Evolutionary conservation across 2,113 vertebrate species (phyloP), one percentile per base, ranked within the genome.

Genomic region (Sinocyclocheilus maitianheensis): DNA sequence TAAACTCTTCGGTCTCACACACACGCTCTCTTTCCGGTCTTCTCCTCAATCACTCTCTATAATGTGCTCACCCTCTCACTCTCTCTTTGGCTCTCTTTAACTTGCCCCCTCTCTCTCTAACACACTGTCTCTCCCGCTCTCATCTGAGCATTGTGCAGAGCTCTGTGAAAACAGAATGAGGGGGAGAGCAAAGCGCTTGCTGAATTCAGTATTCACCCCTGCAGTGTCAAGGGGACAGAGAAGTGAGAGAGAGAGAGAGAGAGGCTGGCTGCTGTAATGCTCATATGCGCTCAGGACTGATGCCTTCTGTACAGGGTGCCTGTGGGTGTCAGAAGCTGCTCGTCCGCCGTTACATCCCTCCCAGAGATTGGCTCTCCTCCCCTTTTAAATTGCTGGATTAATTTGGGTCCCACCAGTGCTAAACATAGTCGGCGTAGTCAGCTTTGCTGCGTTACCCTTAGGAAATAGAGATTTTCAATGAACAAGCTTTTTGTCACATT

Each of bases 331-430:
- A 78, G 46, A 14, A 48, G 30, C 83, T 84, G 83, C 22, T 76
- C 20, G 53, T 48, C 53, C 4, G 30, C 26, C 11, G 5, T 65
- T 46, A 65, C 26, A 55, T 81, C 78, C 87, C 83, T 76, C n/a
- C 11, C 67, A 51, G 86, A 80, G 69, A 81, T 53, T 40, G 43
- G 55, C 60, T 88, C 69, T 85, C 71, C 87, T 63, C 87, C 69
- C 85, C 85, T 53, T 51, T 62, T 79, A 83, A 79, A 84, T 81
- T 55, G 46, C 58, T 58, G 82, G 86, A 89, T 89, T 86, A 86
- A 79, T 77, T 30, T 2, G 46, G 62, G 48, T 86, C 83, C 62
- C 58, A 74, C 24, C 60, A 71, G 65, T 76, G 26, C 46, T 53
- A 78, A 82, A 81, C 65, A 83, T 72, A 83, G 43, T 53, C 65